Evolutionary conservation across 2,888 invertebrate species (phyloP).

Genomic region (Cremastinae sp.): DNA sequence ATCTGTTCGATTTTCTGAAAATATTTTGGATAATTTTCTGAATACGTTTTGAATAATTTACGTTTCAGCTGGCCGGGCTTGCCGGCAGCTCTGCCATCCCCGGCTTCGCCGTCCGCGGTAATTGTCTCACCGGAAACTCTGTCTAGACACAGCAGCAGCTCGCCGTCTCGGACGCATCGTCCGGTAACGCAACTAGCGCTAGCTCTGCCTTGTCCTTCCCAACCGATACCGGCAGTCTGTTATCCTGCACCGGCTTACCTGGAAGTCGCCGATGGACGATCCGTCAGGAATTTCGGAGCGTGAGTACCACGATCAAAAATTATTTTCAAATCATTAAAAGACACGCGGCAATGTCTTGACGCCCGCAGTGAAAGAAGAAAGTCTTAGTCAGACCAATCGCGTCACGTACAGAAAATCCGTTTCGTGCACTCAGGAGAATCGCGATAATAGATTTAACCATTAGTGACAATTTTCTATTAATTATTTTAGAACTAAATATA

Average conservation of each 20-base stretch:
- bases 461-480: too few species aligned
- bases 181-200: constrained; percentile 74
- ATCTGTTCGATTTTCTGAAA: too few species aligned
- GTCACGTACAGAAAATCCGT: too few species aligned
- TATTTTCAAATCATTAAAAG: not conserved
- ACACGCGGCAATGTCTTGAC: not conserved
- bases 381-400: too few species aligned
- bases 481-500: too few species aligned
- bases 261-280: constrained; percentile 81
- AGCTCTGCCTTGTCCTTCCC: constrained; percentile 81
- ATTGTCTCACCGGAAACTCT: constrained; percentile 89
- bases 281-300: constrained; percentile 86
- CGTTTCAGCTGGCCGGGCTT: constrained; percentile 78
- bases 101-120: constrained; percentile 88
- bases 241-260: constrained; percentile 82
- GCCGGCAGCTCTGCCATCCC: constrained; percentile 85
- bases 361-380: too few species aligned
- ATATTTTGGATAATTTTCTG: too few species aligned
- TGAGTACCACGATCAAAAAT: constrained; percentile 80
- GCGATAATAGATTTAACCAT: too few species aligned
- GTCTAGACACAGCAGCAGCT: constrained; percentile 85
- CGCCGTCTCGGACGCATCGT: constrained; percentile 81
- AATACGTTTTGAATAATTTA: constrained; percentile 18
- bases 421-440: too few species aligned
- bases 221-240: constrained; percentile 83